Evolutionary conservation across 2,888 invertebrate species (phyloP).

Genomic region (Asteroscopus sphinx): DNA sequence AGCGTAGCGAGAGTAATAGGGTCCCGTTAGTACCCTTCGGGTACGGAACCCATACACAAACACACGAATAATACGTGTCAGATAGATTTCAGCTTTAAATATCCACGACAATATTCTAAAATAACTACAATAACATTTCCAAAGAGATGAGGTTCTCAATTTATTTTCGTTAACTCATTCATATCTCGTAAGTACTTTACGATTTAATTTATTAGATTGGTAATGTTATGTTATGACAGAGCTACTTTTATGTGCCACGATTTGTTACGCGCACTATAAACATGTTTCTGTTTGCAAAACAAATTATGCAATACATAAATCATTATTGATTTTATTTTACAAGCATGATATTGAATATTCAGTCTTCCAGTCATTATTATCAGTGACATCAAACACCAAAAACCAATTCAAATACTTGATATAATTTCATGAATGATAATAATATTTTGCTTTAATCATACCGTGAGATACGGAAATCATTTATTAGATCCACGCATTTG

Average conservation of each 20-base stretch:
- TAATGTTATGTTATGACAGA: conserved; percentile 16
- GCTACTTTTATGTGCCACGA: conserved; percentile 12
- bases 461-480: conserved; percentile 3
- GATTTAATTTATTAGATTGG: conserved; percentile 30
- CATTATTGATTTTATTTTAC: conserved; percentile 24
- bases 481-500: conserved; percentile 12
- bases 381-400: conserved; percentile 13
- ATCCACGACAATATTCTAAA: no score
- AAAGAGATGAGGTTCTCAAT: conserved; percentile 4
- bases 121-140: no score
- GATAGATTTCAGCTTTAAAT: no score
- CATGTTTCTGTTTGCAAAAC: conserved; percentile 31
- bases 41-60: no score
- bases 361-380: conserved; percentile 1
- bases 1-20: no score
- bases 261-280: conserved; percentile 23
- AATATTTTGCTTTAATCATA: conserved; percentile 11
- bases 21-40: no score
- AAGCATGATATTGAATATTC: conserved; percentile 4
- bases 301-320: conserved; percentile 31
- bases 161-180: conserved; percentile 21
- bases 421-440: conserved; percentile 6
- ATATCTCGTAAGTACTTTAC: conserved; percentile 4
- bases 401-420: conserved; percentile 2
- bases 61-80: no score